These are phyloP conservation scores for Copidosoma aretas DNA, from an alignment of 2,888 invertebrate species.

Conservation along the genomic window DNA sequence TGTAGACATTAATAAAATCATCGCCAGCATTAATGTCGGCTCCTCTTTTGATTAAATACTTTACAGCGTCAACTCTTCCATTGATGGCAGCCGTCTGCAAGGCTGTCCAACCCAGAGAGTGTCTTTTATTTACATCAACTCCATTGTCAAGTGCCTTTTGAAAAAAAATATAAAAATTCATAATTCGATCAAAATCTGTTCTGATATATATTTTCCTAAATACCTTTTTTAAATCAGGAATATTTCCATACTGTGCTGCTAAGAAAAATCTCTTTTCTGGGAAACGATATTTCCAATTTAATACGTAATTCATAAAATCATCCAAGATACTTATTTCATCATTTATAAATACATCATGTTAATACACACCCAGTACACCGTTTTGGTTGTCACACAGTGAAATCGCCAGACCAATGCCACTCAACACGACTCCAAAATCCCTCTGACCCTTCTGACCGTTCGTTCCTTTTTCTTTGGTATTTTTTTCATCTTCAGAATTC, in stretches of 20 bases:
- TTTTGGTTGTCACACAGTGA: constrained; percentile 36
- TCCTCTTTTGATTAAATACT: constrained; percentile 73
- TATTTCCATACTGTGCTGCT: constrained; percentile 65
- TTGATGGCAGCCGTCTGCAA: constrained; percentile 85
- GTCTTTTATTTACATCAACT: constrained; percentile 73
- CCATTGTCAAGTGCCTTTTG: constrained; percentile 62
- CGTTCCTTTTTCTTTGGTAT: not conserved
- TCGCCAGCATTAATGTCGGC: constrained; percentile 80
- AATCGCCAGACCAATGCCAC: constrained; percentile 36
- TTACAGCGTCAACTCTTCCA: constrained; percentile 69
- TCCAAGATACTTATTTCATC: not conserved
- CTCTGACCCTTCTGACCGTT: constrained; percentile 2
- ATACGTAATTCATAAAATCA: not conserved
- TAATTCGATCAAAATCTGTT: too few species aligned
- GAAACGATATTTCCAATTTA: not conserved
- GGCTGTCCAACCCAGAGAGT: constrained; percentile 85
- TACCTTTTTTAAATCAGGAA: constrained; percentile 64
- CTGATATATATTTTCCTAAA: constrained; percentile 27
- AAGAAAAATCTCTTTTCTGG: constrained; percentile 64
- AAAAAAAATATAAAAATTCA: constrained; percentile 12
- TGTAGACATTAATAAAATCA: constrained; percentile 75
- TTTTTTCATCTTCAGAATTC: not conserved
- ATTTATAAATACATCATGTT: not conserved
- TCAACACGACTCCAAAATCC: constrained; percentile 33
- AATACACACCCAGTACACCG: constrained; percentile 35